phyloP scores from a whole-genome alignment of 1,140 invertebrate genomes.

The Drosophila sturtevanti region DNA sequence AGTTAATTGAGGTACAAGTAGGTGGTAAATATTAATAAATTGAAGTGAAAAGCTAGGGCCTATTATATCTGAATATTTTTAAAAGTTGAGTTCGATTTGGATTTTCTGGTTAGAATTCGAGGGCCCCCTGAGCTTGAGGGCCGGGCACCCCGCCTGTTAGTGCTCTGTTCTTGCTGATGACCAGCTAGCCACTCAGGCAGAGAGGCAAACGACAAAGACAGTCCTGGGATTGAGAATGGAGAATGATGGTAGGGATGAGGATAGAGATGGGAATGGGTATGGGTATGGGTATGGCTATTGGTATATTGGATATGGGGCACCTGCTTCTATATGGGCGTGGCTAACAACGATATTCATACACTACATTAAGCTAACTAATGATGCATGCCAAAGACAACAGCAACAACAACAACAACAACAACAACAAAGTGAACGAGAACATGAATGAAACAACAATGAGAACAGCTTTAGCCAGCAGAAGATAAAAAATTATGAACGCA shows the following conservation, averaged over 20 bases:
- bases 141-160: no score
- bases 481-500: constrained; percentile 80
- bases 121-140: no score
- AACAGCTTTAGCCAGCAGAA: constrained; percentile 60
- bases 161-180: constrained; percentile 57
- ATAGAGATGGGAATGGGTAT: not conserved
- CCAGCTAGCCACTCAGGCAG: constrained; percentile 30
- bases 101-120: no score
- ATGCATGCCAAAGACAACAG: constrained; percentile 69
- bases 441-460: constrained; percentile 52
- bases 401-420: constrained; percentile 35
- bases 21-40: no score
- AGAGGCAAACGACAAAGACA: constrained; percentile 7
- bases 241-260: no score
- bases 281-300: not conserved
- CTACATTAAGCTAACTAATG: constrained; percentile 78
- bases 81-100: no score
- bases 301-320: constrained; percentile 24
- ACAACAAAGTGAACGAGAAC: constrained; percentile 6
- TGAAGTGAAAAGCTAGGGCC: no score
- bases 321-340: constrained; percentile 57
- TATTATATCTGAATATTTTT: no score
- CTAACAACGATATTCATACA: constrained; percentile 49
- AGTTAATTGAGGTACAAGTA: no score
- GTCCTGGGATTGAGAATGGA: not conserved